These are phyloP conservation scores for Syrphus vitripennis DNA, from an alignment of 2,888 invertebrate genomes.

Conservation along the genomic window DNA sequence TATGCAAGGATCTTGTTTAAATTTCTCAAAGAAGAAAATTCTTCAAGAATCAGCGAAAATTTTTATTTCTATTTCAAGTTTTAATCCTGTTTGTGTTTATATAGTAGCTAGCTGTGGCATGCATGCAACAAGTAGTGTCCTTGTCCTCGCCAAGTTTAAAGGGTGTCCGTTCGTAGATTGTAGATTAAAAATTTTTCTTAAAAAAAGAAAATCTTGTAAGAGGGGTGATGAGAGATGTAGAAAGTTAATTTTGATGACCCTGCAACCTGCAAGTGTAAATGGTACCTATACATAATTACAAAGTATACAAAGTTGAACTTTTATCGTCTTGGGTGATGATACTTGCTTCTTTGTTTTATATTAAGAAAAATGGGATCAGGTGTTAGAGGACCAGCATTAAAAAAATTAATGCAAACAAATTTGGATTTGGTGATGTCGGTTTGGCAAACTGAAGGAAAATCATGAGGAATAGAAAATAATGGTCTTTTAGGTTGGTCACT, in stretches of 20 bases:
- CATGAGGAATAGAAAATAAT: no score
- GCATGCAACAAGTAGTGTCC: slow-evolving; percentile 38
- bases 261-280: slow-evolving; percentile 27
- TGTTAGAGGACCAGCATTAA: background rate
- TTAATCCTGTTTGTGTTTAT: slow-evolving; percentile 32
- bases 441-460: no score
- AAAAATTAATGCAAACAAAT: background rate
- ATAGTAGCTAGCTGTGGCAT: background rate
- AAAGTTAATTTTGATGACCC: slow-evolving; percentile 25
- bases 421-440: background rate
- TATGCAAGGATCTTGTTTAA: slow-evolving; percentile 28
- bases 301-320: background rate
- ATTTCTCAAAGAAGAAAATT: background rate
- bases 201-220: background rate
- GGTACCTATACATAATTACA: slow-evolving; percentile 39
- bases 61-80: slow-evolving; percentile 37
- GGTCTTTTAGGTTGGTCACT: no score
- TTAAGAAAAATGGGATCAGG: background rate
- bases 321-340: background rate
- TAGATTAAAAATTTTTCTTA: background rate
- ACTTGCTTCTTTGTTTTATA: no score
- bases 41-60: slow-evolving; percentile 47
- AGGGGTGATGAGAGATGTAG: background rate
- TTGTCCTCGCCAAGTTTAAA: background rate
- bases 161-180: background rate